A percentile compares a stretch with the other conserved stretches of the same genome.
Conservation (phyloP, 1,140 invertebrate genomes). For the Trinorchestia longiramus region DNA sequence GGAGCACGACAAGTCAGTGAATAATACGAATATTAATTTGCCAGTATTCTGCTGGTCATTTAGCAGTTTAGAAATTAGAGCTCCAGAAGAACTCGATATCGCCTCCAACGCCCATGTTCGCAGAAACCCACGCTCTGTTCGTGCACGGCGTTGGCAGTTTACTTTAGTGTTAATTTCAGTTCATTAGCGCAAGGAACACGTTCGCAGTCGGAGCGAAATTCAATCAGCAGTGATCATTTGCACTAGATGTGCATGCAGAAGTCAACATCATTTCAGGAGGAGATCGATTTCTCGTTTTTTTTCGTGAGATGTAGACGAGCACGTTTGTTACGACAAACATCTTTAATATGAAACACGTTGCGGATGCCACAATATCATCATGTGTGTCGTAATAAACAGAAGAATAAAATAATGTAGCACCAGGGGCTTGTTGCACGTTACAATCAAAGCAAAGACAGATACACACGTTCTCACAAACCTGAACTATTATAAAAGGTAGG, state of each 20-base stretch:
- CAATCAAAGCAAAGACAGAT: neutral
- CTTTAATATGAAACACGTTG: neutral
- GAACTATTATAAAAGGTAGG: too few relatives aligned
- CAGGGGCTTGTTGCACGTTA: neutral
- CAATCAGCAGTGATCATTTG: neutral
- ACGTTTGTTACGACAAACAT: neutral
- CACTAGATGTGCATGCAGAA: neutral
- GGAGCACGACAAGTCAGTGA: neutral
- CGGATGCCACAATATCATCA: neutral
- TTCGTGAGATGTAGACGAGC: neutral
- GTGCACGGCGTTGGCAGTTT: neutral
- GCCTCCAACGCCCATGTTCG: neutral
- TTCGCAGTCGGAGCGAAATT: neutral
- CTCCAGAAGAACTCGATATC: neutral
- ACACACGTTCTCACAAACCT: too few relatives aligned
- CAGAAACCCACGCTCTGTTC: neutral
- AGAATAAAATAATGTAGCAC: neutral
- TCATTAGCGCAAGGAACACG: neutral
- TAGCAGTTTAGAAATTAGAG: neutral
- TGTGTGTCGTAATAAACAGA: neutral
- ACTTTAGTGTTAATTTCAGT: neutral
- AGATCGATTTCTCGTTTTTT: neutral
- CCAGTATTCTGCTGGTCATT: neutral
- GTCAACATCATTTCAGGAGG: neutral
- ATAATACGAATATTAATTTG: neutral